These are phyloP conservation scores for Vombatus ursinus DNA, from an alignment of 2,113 vertebrate species.

Conservation along the genomic window DNA sequence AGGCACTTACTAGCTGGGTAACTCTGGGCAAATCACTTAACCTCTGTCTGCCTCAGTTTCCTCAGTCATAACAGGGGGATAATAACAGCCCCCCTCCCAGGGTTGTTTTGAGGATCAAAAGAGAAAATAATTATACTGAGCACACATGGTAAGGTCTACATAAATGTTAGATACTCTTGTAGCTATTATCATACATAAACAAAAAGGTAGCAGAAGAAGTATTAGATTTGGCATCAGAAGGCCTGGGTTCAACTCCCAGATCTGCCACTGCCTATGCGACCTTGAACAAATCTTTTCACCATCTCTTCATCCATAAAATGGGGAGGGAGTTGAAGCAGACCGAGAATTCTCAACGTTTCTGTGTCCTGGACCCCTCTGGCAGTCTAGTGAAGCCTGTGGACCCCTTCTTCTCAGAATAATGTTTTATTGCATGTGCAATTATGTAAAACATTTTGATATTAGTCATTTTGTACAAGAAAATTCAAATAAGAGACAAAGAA, in stretches of 20 bases:
- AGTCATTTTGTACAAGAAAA: no score
- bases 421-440: no score
- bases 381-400: neutral
- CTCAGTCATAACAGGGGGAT: neutral
- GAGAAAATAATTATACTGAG: neutral
- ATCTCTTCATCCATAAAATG: neutral
- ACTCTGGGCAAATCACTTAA: no score
- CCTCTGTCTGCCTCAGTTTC: no score
- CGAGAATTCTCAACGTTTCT: neutral
- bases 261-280: neutral
- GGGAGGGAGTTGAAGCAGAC: neutral
- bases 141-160: neutral
- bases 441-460: no score
- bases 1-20: no score
- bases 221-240: neutral
- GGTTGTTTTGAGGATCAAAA: neutral
- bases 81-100: neutral
- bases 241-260: neutral
- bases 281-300: neutral
- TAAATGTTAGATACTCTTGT: neutral
- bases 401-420: no score
- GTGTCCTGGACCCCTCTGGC: neutral
- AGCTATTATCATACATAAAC: neutral
- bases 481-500: no score
- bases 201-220: neutral